phyloP scores from a whole-genome alignment of 1,140 invertebrate species.

The Listronotus oregonensis region DNA sequence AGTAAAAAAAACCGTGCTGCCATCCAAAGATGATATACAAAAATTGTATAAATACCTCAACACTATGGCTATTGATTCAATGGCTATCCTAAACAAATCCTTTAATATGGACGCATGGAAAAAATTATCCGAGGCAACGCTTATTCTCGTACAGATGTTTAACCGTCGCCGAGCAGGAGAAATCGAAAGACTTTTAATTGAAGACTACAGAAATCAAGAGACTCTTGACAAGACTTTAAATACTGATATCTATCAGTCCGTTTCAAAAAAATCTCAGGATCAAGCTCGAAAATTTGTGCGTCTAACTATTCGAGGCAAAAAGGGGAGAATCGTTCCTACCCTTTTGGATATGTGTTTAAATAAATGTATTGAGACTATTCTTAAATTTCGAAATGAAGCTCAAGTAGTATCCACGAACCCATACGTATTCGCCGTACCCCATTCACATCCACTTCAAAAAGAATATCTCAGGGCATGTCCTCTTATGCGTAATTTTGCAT shows the following conservation, averaged over 20 bases:
- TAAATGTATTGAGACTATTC: slow-evolving; percentile 7
- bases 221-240: slow-evolving; percentile 11
- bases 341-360: slow-evolving; percentile 3
- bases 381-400: slow-evolving; percentile 11
- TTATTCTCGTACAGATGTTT: slow-evolving; percentile 3
- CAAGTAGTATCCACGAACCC: slow-evolving; percentile 1
- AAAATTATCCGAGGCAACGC: slow-evolving; percentile 10
- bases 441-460: slow-evolving; percentile 5
- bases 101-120: slow-evolving; percentile 12
- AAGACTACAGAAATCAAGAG: slow-evolving; percentile 15
- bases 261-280: slow-evolving; percentile 5
- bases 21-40: slow-evolving; percentile 20
- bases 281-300: slow-evolving; percentile 6
- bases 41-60: slow-evolving; percentile 22
- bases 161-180: slow-evolving; percentile 12
- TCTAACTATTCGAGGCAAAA: slow-evolving; percentile 9
- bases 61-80: slow-evolving; percentile 17
- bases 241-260: slow-evolving; percentile 4
- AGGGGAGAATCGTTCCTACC: slow-evolving; percentile 2
- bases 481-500: slow-evolving; percentile 7
- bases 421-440: slow-evolving; percentile 5
- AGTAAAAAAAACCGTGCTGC: slow-evolving; percentile 19
- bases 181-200: slow-evolving; percentile 17
- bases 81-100: slow-evolving; percentile 4
- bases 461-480: background rate